These are phyloP conservation scores for Uromys caudimaculatus DNA, from an alignment of 2,797 vertebrate genomes.

Conservation along the genomic window DNA sequence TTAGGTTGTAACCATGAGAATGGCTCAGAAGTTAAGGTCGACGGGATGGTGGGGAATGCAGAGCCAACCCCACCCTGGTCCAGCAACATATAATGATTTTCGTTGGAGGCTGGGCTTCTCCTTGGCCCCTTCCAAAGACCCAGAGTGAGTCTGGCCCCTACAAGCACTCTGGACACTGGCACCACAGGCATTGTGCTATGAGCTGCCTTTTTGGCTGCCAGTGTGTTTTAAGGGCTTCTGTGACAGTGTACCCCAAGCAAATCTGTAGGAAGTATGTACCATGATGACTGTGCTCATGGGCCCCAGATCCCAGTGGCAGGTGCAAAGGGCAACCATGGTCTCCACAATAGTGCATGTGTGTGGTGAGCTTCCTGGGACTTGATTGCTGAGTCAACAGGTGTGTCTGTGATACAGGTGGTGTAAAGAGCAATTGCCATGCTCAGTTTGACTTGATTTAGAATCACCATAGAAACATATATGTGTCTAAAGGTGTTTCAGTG, in stretches of 20 bases:
- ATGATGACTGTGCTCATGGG: background rate
- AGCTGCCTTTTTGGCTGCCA: background rate
- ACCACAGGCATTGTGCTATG: background rate
- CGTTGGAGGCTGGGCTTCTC: background rate
- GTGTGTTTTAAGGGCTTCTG: background rate
- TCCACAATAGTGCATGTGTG: background rate
- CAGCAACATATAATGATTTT: background rate
- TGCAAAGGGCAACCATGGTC: background rate
- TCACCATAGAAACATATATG: background rate
- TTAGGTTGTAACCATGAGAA: background rate
- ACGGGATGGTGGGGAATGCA: background rate
- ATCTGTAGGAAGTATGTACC: background rate
- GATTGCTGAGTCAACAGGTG: background rate
- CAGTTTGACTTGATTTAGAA: background rate
- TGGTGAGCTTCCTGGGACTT: background rate
- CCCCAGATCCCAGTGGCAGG: background rate
- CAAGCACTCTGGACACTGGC: background rate
- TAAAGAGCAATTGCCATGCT: background rate
- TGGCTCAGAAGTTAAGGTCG: background rate
- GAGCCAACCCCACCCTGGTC: rapidly evolving
- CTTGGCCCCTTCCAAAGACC: background rate
- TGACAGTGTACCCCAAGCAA: background rate
- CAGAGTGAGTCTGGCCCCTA: background rate
- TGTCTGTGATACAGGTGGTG: background rate
- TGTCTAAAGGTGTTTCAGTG: background rate